Evolutionary conservation across 1,140 invertebrate genomes (phyloP).

Genomic region (Melitaea cinxia): DNA sequence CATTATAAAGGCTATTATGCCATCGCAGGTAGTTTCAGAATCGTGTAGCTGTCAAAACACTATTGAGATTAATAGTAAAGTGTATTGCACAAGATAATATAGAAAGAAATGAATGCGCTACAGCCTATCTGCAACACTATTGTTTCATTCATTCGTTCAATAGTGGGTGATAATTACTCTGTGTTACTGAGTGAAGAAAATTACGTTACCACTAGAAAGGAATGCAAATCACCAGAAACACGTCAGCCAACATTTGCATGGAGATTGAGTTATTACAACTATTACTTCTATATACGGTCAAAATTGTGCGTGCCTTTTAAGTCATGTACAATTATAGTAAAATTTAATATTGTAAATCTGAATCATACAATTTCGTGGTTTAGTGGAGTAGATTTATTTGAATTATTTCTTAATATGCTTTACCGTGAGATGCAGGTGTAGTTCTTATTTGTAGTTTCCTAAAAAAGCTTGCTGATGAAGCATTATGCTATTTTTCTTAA

Average conservation of each 20-base stretch:
- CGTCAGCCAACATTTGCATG: constrained; percentile 16
- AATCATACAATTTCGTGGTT: neutral
- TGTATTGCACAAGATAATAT: constrained; percentile 28
- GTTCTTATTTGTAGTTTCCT: too few species aligned
- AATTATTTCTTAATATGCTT: neutral
- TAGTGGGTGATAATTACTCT: constrained; percentile 33
- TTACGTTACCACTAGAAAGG: constrained; percentile 29
- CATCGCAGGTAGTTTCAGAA: neutral
- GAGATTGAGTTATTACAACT: constrained; percentile 21
- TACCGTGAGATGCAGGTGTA: too few species aligned
- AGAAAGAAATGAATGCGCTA: constrained; percentile 27
- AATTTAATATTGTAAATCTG: constrained; percentile 2
- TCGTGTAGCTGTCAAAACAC: constrained; percentile 11
- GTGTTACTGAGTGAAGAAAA: constrained; percentile 19
- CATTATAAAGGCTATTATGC: constrained; percentile 1
- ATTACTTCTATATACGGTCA: constrained; percentile 11
- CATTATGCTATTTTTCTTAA: too few species aligned
- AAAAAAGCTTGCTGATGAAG: too few species aligned
- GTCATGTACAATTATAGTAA: constrained; percentile 3
- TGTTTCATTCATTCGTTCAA: constrained; percentile 34
- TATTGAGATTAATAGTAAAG: constrained; percentile 21
- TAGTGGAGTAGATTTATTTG: neutral
- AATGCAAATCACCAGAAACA: constrained; percentile 22
- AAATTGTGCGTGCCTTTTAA: neutral
- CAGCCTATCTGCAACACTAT: constrained; percentile 24